phyloP scores from a whole-genome alignment of 1,140 invertebrate species.

The Lucilia cuprina region DNA sequence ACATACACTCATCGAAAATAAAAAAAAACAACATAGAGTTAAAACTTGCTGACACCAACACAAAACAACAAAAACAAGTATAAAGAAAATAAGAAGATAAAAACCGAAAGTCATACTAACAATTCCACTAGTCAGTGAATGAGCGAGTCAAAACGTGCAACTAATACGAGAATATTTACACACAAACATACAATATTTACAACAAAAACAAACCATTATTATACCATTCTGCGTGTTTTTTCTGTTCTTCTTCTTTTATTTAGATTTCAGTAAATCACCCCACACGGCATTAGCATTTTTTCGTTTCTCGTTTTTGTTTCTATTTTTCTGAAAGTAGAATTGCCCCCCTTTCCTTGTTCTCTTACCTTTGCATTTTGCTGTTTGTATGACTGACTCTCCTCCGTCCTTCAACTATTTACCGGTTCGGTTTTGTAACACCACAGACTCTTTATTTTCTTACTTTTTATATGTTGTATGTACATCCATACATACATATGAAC shows the following conservation, averaged over 20 bases:
- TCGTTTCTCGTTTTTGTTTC: not conserved
- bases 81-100: not conserved
- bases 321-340: not conserved
- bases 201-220: slow-evolving; percentile 25
- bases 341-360: not conserved
- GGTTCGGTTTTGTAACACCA: slow-evolving; percentile 33
- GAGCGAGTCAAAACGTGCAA: not conserved
- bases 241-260: slow-evolving; percentile 1
- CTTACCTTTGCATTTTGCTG: not conserved
- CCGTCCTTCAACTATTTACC: slow-evolving; percentile 21
- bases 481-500: too few species aligned
- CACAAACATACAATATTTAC: not conserved
- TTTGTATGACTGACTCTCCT: not conserved
- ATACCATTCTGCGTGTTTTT: slow-evolving; percentile 16
- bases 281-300: slow-evolving; percentile 21
- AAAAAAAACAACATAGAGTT: not conserved
- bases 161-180: not conserved
- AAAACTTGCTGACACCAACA: slow-evolving; percentile 33
- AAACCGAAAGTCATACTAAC: not conserved
- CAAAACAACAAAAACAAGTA: slow-evolving; percentile 2
- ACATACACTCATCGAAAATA: not conserved
- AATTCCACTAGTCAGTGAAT: not conserved
- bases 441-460: slow-evolving; percentile 16
- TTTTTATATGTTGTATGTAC: too few species aligned
- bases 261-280: slow-evolving; percentile 22